Evolutionary conservation across 2,797 vertebrate genomes (phyloP).

Genomic region (Rhynchonycteris naso): DNA sequence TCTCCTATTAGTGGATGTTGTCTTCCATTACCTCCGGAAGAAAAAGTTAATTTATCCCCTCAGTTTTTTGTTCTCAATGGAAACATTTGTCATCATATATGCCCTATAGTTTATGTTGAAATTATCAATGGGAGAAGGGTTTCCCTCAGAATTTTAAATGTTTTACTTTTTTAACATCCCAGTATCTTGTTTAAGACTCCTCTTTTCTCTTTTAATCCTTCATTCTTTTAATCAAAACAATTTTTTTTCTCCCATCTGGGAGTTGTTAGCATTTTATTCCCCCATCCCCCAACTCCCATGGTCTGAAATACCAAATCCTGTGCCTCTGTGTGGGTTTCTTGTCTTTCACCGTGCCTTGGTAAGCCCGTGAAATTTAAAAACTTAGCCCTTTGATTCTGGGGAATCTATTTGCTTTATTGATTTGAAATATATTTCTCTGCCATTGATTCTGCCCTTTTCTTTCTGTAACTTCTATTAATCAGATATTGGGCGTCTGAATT

Average conservation of each 20-base stretch:
- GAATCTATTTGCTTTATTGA: not conserved
- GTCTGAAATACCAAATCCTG: not conserved
- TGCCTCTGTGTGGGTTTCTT: not conserved
- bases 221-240: not conserved
- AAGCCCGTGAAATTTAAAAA: not conserved
- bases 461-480: not conserved
- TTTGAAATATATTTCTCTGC: slow-evolving; percentile 45
- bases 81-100: not conserved
- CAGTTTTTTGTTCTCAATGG: not conserved
- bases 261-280: not conserved
- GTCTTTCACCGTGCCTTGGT: not conserved
- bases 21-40: not conserved
- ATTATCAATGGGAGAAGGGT: not conserved
- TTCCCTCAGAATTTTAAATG: not conserved
- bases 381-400: not conserved
- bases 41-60: not conserved
- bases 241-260: not conserved
- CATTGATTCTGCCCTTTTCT: not conserved
- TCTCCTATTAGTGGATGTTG: not conserved
- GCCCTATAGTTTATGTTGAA: not conserved
- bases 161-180: not conserved
- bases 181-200: not conserved
- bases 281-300: too few relatives aligned
- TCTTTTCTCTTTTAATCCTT: not conserved
- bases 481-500: not conserved